Evolutionary conservation across 1,140 invertebrate genomes (phyloP), one percentile per base, ranked within the genome.

Genomic region (Akabosia matsudoensis): DNA sequence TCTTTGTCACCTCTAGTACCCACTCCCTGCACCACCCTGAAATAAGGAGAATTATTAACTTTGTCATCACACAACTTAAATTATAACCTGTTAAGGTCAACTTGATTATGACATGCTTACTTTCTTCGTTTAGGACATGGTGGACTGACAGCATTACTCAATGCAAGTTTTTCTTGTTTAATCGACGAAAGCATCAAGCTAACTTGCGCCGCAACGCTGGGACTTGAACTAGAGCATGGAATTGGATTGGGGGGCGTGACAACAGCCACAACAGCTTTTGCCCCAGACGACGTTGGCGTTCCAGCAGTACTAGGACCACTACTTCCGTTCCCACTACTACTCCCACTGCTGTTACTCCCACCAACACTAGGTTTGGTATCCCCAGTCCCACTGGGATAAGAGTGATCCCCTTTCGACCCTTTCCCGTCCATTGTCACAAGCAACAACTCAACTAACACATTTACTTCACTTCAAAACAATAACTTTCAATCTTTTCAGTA

Each of bases 41-140:
- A 56, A 56, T 4, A 56, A 3, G n/a, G 18, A 45, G 37, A 56
- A 56, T 4, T 45, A 18, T 18, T 45, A 7, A 45, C 7, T 10
- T 7, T 10, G 7, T 10, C 37, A 45, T 10, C 7, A 45, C 18
- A 45, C 37, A 13, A 56, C 54, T 56, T 22, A 7, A n/a, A 56
- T 13, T 56, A 45, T 18, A 45, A 7, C 7, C 37, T 10, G 37
- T 45, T 7, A 45, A 45, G 18, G 7, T 45, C 18, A 7, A 10
- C 18, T 45, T 45, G 18, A 45, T 45, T 7, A 45, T 18, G 7
- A 10, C 7, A 18, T 45, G 18, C 37, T 61, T 61, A 61, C 54
- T 61, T 61, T 24, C 54, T 7, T n/a, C 54, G 54, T 61, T 61
- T 61, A 4, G 54, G 54, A 61, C 54, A 61, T 7, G 54, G 54